Evolutionary conservation across 92 coral and sea anemone genomes (phyloP), one percentile per base, ranked within the genome.

Genomic region (Actinernus sp.): DNA sequence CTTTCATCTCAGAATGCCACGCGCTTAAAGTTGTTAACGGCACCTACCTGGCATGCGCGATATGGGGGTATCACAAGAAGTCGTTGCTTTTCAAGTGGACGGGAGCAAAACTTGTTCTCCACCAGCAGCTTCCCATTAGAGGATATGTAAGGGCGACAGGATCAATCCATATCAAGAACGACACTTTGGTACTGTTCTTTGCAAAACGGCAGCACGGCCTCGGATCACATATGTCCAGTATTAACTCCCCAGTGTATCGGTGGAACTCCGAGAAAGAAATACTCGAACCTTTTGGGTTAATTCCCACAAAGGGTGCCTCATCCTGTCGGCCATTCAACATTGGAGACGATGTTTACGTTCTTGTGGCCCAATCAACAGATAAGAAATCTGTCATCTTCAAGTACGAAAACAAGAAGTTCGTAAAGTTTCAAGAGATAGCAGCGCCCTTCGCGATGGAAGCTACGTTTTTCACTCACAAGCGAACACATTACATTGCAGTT

Each of bases 21-120:
- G 4, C 66, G 40, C 57, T 70, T 21, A 43, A 26, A 44, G 55
- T 62, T 26, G 37, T 7, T 37, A 45, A 53, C 41, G 64, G 40
- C 36, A 48, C 49, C 48, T 70, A 55, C 47, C 66, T 70, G 20
- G 61, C 58, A 70, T 70, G 78, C 78, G 78, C 78, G 44, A 57
- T 70, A 4, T 70, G 78, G 78, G 78, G 78, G 8, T 50, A 52
- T 2, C 30, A 26, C 6, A 58, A 70, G 67, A 70, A 57, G 23
- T 70, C 78, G 31, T 22, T 70, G 26, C 43, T 57, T 7, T 70
- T 70, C 28, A 55, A 57, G 27, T 70, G 78, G 78, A 70, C 43
- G 29, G 66, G 78, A 21, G 26, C 30, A 4, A 38, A 37, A 11
- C 57, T 70, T 17, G n/a, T 23, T 20, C 31, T 56, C 43, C 49